Percentiles rank a stretch among this genome's conserved stretches.
Conservation (phyloP, 1,140 invertebrate genomes). For the Cherax destructor region DNA sequence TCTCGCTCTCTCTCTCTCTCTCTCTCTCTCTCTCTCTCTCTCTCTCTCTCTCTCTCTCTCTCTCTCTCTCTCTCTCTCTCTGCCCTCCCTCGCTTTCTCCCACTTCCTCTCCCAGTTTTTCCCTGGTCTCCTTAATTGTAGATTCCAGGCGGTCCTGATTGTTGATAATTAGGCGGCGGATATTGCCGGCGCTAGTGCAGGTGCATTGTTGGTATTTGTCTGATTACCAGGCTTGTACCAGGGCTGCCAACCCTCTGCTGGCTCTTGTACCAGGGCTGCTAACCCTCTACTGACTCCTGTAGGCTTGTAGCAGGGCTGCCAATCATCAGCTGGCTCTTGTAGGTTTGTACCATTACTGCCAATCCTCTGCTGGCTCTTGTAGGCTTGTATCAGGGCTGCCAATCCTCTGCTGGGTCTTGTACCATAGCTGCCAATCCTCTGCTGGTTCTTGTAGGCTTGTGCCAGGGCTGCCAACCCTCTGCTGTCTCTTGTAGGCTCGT, state of each 20-base stretch:
- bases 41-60: background rate
- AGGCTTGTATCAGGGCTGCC: no score
- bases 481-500: no score
- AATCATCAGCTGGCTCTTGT: no score
- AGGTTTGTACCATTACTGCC: no score
- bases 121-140: conserved; percentile 21
- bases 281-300: background rate
- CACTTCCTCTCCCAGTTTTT: background rate
- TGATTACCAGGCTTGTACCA: conserved; percentile 35
- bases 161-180: conserved; percentile 28
- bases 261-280: no score
- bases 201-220: conserved; percentile 40
- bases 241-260: background rate
- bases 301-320: background rate
- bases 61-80: background rate
- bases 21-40: background rate
- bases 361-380: no score
- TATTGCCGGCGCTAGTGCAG: conserved; percentile 19
- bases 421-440: no score
- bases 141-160: conserved; percentile 35
- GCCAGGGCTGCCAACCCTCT: no score
- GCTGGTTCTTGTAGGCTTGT: no score
- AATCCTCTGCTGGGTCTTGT: no score
- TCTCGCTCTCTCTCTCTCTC: no score
- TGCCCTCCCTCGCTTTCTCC: background rate